Base-by-base conservation (phyloP, 2,888 invertebrate species). In the Hypolimnas misippus region DNA sequence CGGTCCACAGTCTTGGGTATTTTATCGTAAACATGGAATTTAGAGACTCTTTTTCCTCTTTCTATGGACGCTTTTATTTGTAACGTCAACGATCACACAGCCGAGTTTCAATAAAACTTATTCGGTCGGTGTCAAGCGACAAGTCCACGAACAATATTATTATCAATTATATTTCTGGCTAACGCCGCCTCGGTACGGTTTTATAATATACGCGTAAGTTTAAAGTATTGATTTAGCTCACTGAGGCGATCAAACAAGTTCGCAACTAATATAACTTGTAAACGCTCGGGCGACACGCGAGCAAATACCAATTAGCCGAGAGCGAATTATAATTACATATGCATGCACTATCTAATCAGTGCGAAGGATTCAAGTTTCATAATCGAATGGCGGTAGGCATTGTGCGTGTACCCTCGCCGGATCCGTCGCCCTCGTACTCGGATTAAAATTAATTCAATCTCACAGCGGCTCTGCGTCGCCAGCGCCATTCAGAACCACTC, bases 381-480 rank as follows among this genome's bases (percentile, higher is more conserved):
- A 60, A 54, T 54, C 46, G 53, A 35, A 53, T 53, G 59, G 44
- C 42, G 33, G 33, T 44, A 25, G 33, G 42, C 21, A 53, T 53
- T 53, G 57, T 44, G 33, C 51, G 52, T 50, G 49, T 50, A 50
- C 35, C 50, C 50, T 50, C 19, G 14, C 16, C 14, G n/a, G n/a
- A n/a, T n/a, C n/a, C 29, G 29, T 7, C 12, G 16, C 35, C 59
- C 44, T 59, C 44, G 29, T 29, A 8, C 46, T 19, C 42, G 25
- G 44, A 53, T 49, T 54, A 38, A 54, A 49, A 60, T 60, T 46
- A 60, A 60, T 60, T 33, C 46, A 49, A 54, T n/a, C n/a, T n/a
- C n/a, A n/a, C n/a, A n/a, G n/a, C n/a, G n/a, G n/a, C n/a, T 14
- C 29, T 6, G 33, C 21, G 49, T 52, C 58, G 31, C 14, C 25